Base-by-base conservation (phyloP, 2,797 vertebrate genomes). In the Nyctalus aviator region DNA sequence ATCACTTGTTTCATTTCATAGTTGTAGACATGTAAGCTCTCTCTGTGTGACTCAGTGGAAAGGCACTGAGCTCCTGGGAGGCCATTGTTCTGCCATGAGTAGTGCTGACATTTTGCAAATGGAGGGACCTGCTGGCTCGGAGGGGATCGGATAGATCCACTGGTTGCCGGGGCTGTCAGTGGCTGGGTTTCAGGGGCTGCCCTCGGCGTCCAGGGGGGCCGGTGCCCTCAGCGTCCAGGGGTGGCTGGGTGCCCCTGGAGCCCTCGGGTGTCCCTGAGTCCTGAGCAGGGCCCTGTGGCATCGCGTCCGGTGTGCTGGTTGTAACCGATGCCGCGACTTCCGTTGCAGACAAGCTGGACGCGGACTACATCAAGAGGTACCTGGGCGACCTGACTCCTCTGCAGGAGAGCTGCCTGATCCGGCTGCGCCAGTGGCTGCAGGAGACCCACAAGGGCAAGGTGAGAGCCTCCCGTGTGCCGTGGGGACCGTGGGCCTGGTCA, bases 381-480 rank as follows among this genome's bases (percentile, higher is more conserved):
- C 98, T 99, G 95, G 99, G 99, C 0, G 99, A 99, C 98, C 97
- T 99, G 97, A 99, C 99, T 1, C 99, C 99, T 0, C 98, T 99
- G 94, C 99, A 99, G 98, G 99, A 99, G 97, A 99, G 99, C 98
- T 99, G 99, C 97, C 98, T 99, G 77, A 99, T 99, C 97, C 98
- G 99, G 21, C 99, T 99, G 77, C 99, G 99, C 37, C 99, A 99
- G 97, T 99, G 99, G 99, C 99, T 99, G 18, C 99, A 99, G 98
- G 99, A 99, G 94, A 99, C 99, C 0, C 99, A 99, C 98, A 99
- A 99, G 97, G 99, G 99, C 98, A 99, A 99, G 97, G 99, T 99
- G 97, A 98, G 82, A 14, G 9, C 75, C 35, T 30, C 0, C n/a
- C n/a, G 27, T 13, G n/a, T 32, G 64, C 64, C 2, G n/a, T 17